Evolutionary conservation across 2,888 invertebrate species (phyloP), one percentile per base, ranked within the genome.

Genomic region (Caenorhabditis becei): DNA sequence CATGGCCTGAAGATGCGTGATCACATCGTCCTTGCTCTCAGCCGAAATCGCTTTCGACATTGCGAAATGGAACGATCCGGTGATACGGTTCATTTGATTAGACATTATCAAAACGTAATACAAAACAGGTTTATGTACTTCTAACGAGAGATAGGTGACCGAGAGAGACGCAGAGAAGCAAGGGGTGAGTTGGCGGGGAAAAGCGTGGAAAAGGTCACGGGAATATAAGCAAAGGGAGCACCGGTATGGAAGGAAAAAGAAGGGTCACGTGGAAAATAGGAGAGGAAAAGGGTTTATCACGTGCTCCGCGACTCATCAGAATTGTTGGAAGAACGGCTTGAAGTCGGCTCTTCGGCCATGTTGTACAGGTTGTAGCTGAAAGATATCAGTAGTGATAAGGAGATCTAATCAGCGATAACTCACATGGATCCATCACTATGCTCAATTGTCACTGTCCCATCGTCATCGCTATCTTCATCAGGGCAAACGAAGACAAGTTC

Each of bases 401-500:
- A 41, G 18, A n/a, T 59, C 16, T 16, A 20, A n/a, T 47, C 4
- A 8, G 1, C n/a, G 14, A 47, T 1, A 26, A 75, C 86, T 83
- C 56, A 87, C 87, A 87, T 61, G 3, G 83, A 83, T 53, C 90
- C 91, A 56, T 88, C 84, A 10, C 85, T 84, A 28, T 87, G 88
- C 67, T 89, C 89, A 35, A 91, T 83, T 62, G 88, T 80, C 8
- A 91, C 90, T 0, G 86, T 87, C 11, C 87, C 85, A n/a, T 93
- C 93, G 79, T 92, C 92, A 85, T 93, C 93, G 83, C 92, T 92
- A 83, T 93, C 93, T 61, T 92, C 91, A 90, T 95, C 95, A 86
- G 95, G 95, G 72, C 94, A 91, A 93, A 95, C 94, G 91, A 94
- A 95, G 91, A 95, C 94, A 63, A 95, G 95, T 91, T 95, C 94